Conservation (phyloP, 2,113 vertebrate genomes). For the Pseudopodoces humilis region DNA sequence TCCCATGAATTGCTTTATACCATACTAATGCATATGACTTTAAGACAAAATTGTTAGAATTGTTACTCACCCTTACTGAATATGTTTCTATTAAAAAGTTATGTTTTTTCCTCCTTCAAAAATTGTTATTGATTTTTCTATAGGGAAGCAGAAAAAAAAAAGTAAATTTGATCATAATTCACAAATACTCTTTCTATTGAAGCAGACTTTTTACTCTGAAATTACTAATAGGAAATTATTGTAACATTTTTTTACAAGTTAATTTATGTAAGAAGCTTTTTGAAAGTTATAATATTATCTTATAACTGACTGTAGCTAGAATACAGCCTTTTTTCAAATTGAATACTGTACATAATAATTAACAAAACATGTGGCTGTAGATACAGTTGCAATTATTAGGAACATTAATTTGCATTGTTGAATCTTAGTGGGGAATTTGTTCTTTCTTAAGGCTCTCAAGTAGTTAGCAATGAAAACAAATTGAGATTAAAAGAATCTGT, state of each 20-base stretch:
- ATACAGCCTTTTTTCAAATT: neutral
- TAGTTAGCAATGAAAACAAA: conserved; percentile 8
- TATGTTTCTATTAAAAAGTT: conserved; percentile 8
- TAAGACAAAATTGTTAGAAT: neutral
- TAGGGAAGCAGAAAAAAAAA: neutral
- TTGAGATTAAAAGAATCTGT: neutral
- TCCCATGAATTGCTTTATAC: neutral
- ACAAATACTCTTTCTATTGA: conserved; percentile 18
- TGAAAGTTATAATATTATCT: neutral
- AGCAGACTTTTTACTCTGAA: conserved; percentile 15
- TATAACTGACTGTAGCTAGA: conserved; percentile 3
- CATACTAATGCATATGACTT: neutral
- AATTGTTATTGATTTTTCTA: conserved; percentile 33
- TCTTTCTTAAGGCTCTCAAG: neutral
- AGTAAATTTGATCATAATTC: neutral
- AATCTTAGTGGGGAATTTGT: neutral
- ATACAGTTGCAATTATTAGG: conserved; percentile 16
- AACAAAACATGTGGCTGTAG: conserved; percentile 6
- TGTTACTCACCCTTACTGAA: neutral
- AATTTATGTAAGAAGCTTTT: conserved; percentile 14
- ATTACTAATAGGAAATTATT: conserved; percentile 32
- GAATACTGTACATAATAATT: conserved; percentile 1
- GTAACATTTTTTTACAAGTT: neutral
- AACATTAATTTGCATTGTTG: conserved; percentile 27
- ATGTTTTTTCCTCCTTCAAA: conserved; percentile 2